Conservation (phyloP, 2,113 vertebrate species). For the Lathamus discolor region DNA sequence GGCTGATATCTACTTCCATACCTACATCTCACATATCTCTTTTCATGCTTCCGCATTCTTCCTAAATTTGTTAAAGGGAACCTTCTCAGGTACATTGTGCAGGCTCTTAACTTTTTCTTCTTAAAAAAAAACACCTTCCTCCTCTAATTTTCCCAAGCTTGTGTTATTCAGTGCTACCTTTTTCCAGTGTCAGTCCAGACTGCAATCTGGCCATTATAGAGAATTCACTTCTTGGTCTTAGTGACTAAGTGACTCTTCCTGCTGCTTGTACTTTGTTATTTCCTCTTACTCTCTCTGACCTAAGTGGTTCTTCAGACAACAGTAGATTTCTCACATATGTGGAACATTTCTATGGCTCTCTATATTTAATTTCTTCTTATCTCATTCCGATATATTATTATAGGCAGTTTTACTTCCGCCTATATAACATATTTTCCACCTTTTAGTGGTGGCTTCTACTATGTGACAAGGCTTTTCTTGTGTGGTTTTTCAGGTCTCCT, state of each 20-base stretch:
- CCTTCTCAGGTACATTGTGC: neutral
- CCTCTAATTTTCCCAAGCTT: neutral
- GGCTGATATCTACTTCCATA: neutral
- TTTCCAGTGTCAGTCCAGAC: neutral
- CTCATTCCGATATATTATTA: neutral
- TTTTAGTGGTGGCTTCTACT: neutral
- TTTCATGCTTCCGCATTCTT: neutral
- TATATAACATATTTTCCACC: neutral
- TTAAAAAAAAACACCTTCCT: neutral
- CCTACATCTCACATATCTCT: neutral
- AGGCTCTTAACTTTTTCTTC: neutral
- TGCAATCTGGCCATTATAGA: neutral
- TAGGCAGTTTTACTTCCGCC: neutral
- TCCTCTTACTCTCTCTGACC: constrained; percentile 1
- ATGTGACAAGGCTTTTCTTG: neutral
- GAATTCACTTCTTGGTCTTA: neutral
- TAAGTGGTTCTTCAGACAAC: neutral
- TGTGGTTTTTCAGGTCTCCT: neutral
- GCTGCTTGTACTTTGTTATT: neutral
- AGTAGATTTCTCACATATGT: neutral
- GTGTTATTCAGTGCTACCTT: neutral
- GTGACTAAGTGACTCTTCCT: neutral
- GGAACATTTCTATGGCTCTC: neutral
- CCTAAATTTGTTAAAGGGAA: neutral
- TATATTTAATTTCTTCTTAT: constrained; percentile 4